These are phyloP conservation scores for Lamproptera curius DNA, from an alignment of 2,888 invertebrate species.

Conservation along the genomic window DNA sequence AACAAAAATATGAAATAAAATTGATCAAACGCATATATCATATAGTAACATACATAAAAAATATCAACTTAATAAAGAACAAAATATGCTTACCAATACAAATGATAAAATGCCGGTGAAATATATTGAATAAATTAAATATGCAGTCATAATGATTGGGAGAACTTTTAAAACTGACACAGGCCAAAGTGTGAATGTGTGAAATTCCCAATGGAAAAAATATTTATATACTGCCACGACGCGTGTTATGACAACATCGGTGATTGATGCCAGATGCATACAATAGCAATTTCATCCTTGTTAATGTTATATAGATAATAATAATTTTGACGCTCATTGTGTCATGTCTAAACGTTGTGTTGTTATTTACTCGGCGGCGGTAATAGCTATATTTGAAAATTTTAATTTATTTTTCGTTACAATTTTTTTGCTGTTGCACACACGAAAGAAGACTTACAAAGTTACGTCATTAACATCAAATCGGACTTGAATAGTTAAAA, in stretches of 20 bases:
- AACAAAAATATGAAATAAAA: no score
- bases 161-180: conserved; percentile 7
- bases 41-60: no score
- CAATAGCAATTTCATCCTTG: conserved; percentile 22
- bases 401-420: not conserved
- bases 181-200: conserved; percentile 42
- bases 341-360: no score
- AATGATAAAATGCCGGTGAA: not conserved
- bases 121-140: conserved; percentile 3
- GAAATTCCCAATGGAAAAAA: conserved; percentile 33
- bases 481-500: no score
- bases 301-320: conserved; percentile 26
- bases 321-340: conserved; percentile 11
- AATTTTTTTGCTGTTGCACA: not conserved
- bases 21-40: no score
- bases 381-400: no score
- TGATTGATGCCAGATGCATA: conserved; percentile 14
- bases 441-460: no score
- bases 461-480: no score
- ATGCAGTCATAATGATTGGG: conserved; percentile 12
- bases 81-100: conserved; percentile 16
- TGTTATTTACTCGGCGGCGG: no score
- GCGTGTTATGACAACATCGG: conserved; percentile 25
- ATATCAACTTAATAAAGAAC: no score
- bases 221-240: conserved; percentile 31